Percentiles rank a stretch among this genome's conserved stretches.
These are phyloP conservation scores for Aphidius gifuensis DNA, from an alignment of 1,140 invertebrate species.

Conservation along the genomic window DNA sequence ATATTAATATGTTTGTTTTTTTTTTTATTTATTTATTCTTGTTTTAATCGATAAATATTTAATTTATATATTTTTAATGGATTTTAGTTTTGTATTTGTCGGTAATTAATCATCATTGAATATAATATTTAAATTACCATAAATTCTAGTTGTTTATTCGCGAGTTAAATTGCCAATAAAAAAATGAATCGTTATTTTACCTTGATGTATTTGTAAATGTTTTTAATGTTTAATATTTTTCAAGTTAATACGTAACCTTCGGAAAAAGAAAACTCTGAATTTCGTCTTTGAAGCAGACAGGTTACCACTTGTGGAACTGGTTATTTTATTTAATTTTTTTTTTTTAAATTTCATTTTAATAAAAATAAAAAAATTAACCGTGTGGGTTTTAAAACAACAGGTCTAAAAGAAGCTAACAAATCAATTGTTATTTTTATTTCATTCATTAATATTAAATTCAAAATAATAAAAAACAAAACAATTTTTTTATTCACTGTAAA, in stretches of 20 bases:
- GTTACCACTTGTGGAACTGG: slow-evolving; percentile 22
- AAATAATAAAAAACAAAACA: too few species aligned
- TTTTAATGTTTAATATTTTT: neutral
- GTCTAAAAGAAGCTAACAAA: too few species aligned
- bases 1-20: too few species aligned
- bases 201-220: slow-evolving; percentile 1
- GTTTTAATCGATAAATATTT: slow-evolving; percentile 8
- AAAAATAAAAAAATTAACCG: too few species aligned
- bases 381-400: too few species aligned
- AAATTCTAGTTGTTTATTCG: too few species aligned
- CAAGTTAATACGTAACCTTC: neutral
- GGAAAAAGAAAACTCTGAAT: slow-evolving; percentile 21
- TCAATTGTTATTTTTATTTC: too few species aligned
- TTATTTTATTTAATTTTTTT: slow-evolving; percentile 12
- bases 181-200: neutral
- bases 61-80: neutral
- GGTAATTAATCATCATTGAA: too few species aligned
- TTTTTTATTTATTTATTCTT: neutral
- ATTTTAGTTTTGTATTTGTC: too few species aligned
- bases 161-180: neutral
- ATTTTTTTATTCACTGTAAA: too few species aligned
- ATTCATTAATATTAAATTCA: too few species aligned
- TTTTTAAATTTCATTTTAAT: slow-evolving; percentile 5
- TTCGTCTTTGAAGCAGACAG: slow-evolving; percentile 17
- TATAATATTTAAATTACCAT: too few species aligned